Conservation (phyloP, 2,797 vertebrate genomes). For the Ptychobarbus kaznakovi region DNA sequence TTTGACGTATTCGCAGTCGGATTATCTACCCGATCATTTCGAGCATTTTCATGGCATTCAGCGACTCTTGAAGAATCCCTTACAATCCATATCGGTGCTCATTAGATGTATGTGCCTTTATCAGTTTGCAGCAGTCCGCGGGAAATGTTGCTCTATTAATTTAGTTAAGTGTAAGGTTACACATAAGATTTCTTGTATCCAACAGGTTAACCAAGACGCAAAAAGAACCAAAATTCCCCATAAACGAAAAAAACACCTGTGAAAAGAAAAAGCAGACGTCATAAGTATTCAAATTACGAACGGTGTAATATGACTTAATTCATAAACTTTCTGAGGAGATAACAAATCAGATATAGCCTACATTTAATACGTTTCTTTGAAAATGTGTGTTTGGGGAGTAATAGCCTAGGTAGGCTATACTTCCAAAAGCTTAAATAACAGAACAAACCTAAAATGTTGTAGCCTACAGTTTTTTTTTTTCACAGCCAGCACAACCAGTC, state of each 20-base stretch:
- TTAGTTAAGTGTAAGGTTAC: background rate
- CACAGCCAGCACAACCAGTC: background rate
- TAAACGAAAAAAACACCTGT: conserved; percentile 24
- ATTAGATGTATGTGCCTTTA: conserved; percentile 16
- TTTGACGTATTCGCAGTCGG: conserved; percentile 39
- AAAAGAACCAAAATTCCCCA: conserved; percentile 1
- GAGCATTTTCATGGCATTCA: conserved; percentile 22
- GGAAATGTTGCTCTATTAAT: background rate
- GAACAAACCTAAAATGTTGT: background rate
- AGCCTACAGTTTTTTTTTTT: background rate
- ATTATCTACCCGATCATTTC: conserved; percentile 44
- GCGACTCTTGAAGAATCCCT: conserved; percentile 12
- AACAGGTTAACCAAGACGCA: conserved; percentile 13
- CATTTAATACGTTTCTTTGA: background rate
- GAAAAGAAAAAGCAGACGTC: conserved; percentile 8
- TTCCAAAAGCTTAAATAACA: background rate
- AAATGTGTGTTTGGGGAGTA: background rate
- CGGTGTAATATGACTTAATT: background rate
- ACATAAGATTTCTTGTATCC: conserved; percentile 19
- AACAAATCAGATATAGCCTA: background rate
- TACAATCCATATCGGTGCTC: conserved; percentile 34
- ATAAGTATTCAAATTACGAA: background rate
- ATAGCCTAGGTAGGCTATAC: background rate
- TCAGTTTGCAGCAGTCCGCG: background rate
- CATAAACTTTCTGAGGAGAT: background rate